Conservation (phyloP, 2,888 invertebrate genomes). For the Epicampocera succincta region DNA sequence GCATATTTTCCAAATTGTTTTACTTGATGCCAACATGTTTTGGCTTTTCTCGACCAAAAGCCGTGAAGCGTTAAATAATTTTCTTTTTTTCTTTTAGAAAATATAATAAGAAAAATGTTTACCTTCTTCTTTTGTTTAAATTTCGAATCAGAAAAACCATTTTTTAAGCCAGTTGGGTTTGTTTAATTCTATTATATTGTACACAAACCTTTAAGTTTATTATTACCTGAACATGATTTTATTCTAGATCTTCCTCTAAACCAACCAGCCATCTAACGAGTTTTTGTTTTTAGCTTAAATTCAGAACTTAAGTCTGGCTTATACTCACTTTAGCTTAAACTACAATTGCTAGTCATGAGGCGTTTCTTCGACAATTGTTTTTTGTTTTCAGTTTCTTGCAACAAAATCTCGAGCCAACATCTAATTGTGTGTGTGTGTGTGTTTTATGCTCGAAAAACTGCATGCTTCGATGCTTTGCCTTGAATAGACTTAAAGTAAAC, state of each 20-base stretch:
- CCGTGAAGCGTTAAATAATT: slow-evolving; percentile 65
- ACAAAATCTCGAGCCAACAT: slow-evolving; percentile 48
- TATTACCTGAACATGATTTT: slow-evolving; percentile 61
- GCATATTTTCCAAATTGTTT: slow-evolving; percentile 29
- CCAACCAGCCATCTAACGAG: slow-evolving; percentile 40
- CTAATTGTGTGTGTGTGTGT: slow-evolving; percentile 51
- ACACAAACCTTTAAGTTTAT: slow-evolving; percentile 51
- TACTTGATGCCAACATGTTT: slow-evolving; percentile 27
- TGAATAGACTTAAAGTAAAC: slow-evolving; percentile 32
- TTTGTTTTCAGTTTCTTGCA: background rate
- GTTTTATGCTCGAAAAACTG: background rate
- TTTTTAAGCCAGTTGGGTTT: slow-evolving; percentile 23
- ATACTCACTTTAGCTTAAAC: background rate
- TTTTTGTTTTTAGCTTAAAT: slow-evolving; percentile 23
- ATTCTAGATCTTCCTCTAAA: slow-evolving; percentile 59
- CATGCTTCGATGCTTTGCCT: slow-evolving; percentile 47
- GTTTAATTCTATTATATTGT: slow-evolving; percentile 12
- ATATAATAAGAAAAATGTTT: background rate
- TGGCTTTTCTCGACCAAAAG: slow-evolving; percentile 48
- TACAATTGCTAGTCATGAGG: slow-evolving; percentile 18
- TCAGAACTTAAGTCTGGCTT: slow-evolving; percentile 33
- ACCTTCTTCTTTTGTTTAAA: slow-evolving; percentile 50
- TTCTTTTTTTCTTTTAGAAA: slow-evolving; percentile 21
- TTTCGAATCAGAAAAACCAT: slow-evolving; percentile 2
- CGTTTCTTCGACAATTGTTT: slow-evolving; percentile 22